Percentiles rank a stretch among this genome's conserved stretches.
These are phyloP conservation scores for Dorcus parallelipipedus DNA, from an alignment of 2,888 invertebrate species.

Conservation along the genomic window DNA sequence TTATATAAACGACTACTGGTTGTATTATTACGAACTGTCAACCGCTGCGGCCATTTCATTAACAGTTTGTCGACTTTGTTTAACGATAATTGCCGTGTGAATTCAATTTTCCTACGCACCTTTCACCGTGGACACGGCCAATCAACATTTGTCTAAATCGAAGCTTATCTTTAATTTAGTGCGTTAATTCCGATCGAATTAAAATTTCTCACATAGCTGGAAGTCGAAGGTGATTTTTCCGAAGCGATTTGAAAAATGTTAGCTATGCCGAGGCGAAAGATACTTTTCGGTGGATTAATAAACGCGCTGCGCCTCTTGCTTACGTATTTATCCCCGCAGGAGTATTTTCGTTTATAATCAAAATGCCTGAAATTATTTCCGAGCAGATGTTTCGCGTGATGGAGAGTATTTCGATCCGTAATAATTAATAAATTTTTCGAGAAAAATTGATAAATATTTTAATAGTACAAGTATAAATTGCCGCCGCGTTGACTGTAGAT, in stretches of 20 bases:
- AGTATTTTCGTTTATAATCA: too few species aligned
- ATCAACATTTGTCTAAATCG: too few species aligned
- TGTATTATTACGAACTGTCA: conserved; percentile 1
- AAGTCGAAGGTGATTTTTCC: too few species aligned
- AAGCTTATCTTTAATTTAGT: too few species aligned
- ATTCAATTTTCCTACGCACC: background rate
- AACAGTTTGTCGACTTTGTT: background rate
- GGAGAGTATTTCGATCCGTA: background rate
- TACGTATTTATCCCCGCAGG: too few species aligned
- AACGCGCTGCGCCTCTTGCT: too few species aligned
- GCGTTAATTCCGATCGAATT: too few species aligned
- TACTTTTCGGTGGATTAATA: too few species aligned
- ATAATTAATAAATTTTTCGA: background rate
- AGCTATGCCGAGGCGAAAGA: too few species aligned
- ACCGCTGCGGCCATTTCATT: conserved; percentile 1
- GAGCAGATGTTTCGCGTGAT: conserved; percentile 1
- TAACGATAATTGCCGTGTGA: background rate
- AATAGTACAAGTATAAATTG: conserved; percentile 7
- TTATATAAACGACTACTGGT: conserved; percentile 2
- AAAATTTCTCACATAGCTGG: too few species aligned
- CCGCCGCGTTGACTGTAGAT: conserved; percentile 7
- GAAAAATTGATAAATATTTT: background rate
- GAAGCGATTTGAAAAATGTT: too few species aligned
- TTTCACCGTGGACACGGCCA: too few species aligned
- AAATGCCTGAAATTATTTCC: background rate